These are phyloP conservation scores for Apeltes quadracus DNA, from an alignment of 2,113 vertebrate genomes.

Conservation along the genomic window DNA sequence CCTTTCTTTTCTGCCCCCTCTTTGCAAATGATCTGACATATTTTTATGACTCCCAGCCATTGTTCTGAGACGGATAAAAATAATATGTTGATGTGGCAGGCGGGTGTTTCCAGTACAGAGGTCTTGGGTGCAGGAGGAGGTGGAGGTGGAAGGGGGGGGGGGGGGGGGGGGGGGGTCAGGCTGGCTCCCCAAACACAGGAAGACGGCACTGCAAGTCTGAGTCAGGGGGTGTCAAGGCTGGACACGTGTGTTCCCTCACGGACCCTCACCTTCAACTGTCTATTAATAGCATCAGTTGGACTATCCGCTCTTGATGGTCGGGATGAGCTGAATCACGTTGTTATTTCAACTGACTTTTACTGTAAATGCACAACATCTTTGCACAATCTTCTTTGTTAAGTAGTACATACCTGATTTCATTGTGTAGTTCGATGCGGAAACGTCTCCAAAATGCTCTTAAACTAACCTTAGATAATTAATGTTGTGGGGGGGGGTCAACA, in stretches of 20 bases:
- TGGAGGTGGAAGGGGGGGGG: too few species aligned
- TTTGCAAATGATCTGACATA: conserved; percentile 61
- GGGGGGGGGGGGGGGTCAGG: conserved; percentile 65
- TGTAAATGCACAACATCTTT: background rate
- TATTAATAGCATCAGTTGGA: conserved; percentile 66
- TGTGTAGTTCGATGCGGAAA: background rate
- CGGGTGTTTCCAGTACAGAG: conserved; percentile 74
- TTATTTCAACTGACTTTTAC: background rate
- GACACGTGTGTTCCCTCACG: conserved; percentile 52
- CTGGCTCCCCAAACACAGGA: conserved; percentile 78
- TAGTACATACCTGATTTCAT: background rate
- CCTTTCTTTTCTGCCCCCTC: conserved; percentile 42
- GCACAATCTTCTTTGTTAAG: too few species aligned
- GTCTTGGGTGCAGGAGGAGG: conserved; percentile 62
- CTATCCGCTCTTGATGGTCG: background rate
- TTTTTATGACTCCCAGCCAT: conserved; percentile 74
- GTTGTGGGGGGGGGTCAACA: conserved; percentile 34
- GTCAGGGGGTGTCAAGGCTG: conserved; percentile 69
- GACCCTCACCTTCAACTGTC: conserved; percentile 71
- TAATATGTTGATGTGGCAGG: conserved; percentile 66
- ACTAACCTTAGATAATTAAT: background rate
- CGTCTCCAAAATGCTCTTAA: background rate
- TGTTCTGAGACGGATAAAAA: conserved; percentile 80
- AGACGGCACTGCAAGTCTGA: conserved; percentile 66
- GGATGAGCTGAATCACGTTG: conserved; percentile 27